Percentiles rank a stretch among this genome's conserved stretches.
These are phyloP conservation scores for Sminthurides aquaticus DNA, from an alignment of 2,888 invertebrate species.

Conservation along the genomic window DNA sequence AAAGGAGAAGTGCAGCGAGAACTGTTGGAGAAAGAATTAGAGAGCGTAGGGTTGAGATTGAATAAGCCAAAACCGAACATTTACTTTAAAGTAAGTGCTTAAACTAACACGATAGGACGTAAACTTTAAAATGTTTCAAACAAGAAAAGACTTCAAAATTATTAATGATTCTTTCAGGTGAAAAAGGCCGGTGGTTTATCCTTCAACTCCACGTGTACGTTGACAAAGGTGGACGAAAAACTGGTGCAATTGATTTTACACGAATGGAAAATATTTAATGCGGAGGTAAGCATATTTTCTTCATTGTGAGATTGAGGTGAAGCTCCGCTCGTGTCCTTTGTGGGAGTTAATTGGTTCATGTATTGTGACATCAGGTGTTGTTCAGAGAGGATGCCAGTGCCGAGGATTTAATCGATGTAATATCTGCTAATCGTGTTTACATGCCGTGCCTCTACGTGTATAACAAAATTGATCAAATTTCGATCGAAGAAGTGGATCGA, in stretches of 20 bases:
- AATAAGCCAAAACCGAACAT: conserved; percentile 95
- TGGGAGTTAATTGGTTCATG: not conserved
- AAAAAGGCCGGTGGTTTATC: conserved; percentile 95
- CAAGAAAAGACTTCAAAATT: not conserved
- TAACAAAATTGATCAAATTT: conserved; percentile 95
- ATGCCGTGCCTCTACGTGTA: conserved; percentile 96
- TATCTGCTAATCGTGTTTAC: conserved; percentile 90
- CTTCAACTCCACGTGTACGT: conserved; percentile 89
- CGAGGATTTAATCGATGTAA: conserved; percentile 97
- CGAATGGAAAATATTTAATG: conserved; percentile 96
- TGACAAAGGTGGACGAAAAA: conserved; percentile 91
- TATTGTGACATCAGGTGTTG: conserved; percentile 53
- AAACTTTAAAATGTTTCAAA: not conserved
- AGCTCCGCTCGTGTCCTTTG: not conserved
- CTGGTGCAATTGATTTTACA: conserved; percentile 96
- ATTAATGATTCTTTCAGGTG: conserved; percentile 51
- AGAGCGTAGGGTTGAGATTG: conserved; percentile 93
- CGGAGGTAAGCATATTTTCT: conserved; percentile 57
- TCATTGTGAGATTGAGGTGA: too few relatives aligned
- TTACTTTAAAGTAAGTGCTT: conserved; percentile 76
- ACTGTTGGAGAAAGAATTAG: conserved; percentile 86
- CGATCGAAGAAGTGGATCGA: conserved; percentile 94
- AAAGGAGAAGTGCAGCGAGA: conserved; percentile 93
- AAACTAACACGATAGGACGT: not conserved
- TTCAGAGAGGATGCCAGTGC: conserved; percentile 92